Conservation (phyloP, 2,113 vertebrate genomes). For the Rousettus leschenaultii region DNA sequence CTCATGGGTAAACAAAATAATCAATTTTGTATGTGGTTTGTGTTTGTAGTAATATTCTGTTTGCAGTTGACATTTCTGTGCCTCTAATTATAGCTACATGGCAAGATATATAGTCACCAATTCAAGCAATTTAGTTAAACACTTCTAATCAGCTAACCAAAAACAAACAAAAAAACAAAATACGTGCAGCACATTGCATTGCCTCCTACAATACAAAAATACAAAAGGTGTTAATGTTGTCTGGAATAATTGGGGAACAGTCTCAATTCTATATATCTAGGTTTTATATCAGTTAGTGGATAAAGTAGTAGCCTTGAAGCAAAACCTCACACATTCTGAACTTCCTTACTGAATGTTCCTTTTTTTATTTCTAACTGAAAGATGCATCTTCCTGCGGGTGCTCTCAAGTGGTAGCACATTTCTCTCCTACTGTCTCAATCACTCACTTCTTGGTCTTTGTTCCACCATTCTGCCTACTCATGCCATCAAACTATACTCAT, state of each 20-base stretch:
- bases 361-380: background rate
- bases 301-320: background rate
- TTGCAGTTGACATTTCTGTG: background rate
- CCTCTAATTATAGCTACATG: background rate
- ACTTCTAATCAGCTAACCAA: background rate
- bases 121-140: background rate
- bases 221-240: background rate
- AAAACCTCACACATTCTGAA: background rate
- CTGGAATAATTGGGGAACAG: background rate
- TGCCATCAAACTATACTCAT: background rate
- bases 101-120: background rate
- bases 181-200: background rate
- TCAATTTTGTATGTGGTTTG: background rate
- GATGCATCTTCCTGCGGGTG: background rate
- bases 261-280: background rate
- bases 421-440: background rate
- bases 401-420: background rate
- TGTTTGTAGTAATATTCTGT: background rate
- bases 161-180: background rate
- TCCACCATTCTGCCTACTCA: background rate
- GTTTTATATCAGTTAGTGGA: background rate
- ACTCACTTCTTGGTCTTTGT: background rate
- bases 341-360: background rate
- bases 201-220: background rate
- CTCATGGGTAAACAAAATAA: background rate